Evolutionary conservation across 2,113 vertebrate species (phyloP), one percentile per base, ranked within the genome.

Genomic region (Oreochromis aureus): DNA sequence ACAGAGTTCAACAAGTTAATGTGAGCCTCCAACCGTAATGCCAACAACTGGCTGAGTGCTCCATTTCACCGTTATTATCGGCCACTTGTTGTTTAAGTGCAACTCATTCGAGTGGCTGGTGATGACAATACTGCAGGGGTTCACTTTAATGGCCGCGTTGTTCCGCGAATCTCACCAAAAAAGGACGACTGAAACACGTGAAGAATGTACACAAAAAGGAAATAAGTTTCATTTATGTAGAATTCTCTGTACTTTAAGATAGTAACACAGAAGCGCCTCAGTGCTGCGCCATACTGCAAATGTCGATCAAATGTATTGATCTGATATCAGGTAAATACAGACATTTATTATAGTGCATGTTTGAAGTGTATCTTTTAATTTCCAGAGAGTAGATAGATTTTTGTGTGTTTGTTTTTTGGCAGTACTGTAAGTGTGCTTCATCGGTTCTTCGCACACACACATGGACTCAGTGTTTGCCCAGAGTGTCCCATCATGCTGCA

Each of bases 41-140:
- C 63, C 86, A 87, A 84, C 84, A 80, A 58, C 87, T 39, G 80
- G 89, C 34, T 58, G 71, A 87, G 59, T 3, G 61, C 82, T 80
- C 22, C 36, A 91, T 92, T 90, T 91, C 79, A 87, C 51, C 84
- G 55, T 41, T 82, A 78, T 90, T 85, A 86, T 85, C 61, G 32
- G 54, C 89, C 81, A 81, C 78, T 91, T 76, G 87, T 82, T 76
- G 10, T 90, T 86, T 81, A 93, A 85, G 80, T 59, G 16, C 3
- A 18, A 55, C 59, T 81, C 46, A 69, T 69, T 59, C 73, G 10
- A 84, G 71, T 34, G 7, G 71, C 9, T 34, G 63, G 83, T 41
- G 85, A 82, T 48, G 85, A 82, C 66, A 27, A 80, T 59, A 36
- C 83, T 53, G 51, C 73, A 41, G 84, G 73, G 73, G 56, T 84